Percentiles rank a stretch among this genome's conserved stretches.
These are phyloP conservation scores for Brenthis ino DNA, from an alignment of 2,888 invertebrate species.

Conservation along the genomic window DNA sequence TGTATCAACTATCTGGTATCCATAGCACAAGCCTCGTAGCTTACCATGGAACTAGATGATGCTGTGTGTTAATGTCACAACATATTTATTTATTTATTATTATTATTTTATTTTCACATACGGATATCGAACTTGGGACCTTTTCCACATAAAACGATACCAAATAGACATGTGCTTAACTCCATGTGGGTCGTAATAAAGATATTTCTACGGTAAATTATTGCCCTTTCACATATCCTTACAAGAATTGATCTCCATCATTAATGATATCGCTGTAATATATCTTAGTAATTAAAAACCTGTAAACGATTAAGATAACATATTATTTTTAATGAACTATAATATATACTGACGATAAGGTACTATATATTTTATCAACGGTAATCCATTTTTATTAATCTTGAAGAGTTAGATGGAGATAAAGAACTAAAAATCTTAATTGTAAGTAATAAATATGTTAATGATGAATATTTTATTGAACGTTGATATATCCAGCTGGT, in stretches of 20 bases:
- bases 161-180: no score
- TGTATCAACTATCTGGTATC: no score
- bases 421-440: conserved; percentile 13
- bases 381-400: conserved; percentile 8
- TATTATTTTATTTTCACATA: no score
- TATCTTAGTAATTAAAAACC: conserved; percentile 23
- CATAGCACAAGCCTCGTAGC: no score
- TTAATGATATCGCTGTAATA: conserved; percentile 2
- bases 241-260: neutral
- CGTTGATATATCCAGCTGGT: neutral
- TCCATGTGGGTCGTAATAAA: no score
- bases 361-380: conserved; percentile 26
- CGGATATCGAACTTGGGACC: no score
- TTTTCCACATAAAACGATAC: no score
- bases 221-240: no score
- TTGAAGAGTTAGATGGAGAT: conserved; percentile 15
- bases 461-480: conserved; percentile 11
- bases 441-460: conserved; percentile 15
- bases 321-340: conserved; percentile 33
- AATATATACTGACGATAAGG: conserved; percentile 26
- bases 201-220: no score
- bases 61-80: no score
- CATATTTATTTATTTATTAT: no score
- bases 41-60: no score
- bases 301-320: conserved; percentile 19